Percentiles rank a stretch among this genome's conserved stretches.
Conservation (phyloP, 2,113 vertebrate genomes). For the Pheucticus melanocephalus region DNA sequence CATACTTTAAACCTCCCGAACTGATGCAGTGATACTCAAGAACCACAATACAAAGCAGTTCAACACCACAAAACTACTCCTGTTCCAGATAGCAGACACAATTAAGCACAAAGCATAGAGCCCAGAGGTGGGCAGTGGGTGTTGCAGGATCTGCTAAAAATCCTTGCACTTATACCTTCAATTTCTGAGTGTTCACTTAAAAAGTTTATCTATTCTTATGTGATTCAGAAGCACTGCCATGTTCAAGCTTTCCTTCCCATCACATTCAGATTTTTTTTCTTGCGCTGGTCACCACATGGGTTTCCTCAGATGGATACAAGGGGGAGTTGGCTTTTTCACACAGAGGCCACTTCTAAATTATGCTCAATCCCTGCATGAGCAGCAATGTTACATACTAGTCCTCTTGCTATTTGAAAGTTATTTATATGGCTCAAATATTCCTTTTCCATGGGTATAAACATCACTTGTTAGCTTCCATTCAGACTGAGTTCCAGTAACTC, state of each 20-base stretch:
- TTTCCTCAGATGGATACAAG: neutral
- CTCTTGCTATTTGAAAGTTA: neutral
- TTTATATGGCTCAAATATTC: neutral
- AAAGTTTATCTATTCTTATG: neutral
- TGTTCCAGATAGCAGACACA: neutral
- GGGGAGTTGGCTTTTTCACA: neutral
- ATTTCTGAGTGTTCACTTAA: neutral
- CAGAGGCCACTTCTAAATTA: neutral
- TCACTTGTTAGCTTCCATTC: neutral
- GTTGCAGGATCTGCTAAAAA: neutral
- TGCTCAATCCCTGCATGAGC: neutral
- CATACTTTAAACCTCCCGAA: neutral
- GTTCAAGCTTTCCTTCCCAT: neutral
- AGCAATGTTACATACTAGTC: neutral
- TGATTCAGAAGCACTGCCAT: neutral
- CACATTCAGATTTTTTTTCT: neutral
- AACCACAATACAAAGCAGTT: neutral
- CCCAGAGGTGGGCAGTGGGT: neutral
- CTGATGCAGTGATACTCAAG: rapidly evolving
- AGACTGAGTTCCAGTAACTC: neutral
- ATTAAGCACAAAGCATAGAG: neutral
- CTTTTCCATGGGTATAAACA: neutral
- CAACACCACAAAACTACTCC: neutral
- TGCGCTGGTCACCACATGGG: no score
- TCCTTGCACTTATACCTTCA: neutral